Evolutionary conservation across 2,888 invertebrate species (phyloP).

Genomic region (Xestia ashworthii): DNA sequence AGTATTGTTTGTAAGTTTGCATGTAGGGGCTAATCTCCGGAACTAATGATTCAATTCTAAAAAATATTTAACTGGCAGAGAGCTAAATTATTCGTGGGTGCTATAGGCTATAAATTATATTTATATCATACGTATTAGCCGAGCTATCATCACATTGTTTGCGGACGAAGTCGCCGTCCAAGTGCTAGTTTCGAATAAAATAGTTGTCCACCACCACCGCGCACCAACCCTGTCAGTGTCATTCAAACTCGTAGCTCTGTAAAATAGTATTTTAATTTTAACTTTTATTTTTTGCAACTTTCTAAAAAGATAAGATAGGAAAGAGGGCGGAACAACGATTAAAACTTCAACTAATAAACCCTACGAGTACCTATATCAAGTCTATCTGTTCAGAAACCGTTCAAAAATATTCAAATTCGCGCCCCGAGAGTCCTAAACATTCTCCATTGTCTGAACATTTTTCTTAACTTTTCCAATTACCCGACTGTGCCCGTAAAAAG

Average conservation of each 20-base stretch:
- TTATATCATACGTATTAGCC: too few relatives aligned
- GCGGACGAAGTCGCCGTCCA: too few relatives aligned
- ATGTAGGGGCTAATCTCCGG: too few relatives aligned
- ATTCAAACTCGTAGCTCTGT: not conserved
- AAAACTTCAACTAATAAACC: conserved; percentile 6
- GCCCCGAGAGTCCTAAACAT: conserved; percentile 40
- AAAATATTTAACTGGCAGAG: too few relatives aligned
- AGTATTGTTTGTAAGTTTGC: too few relatives aligned
- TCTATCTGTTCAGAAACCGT: conserved; percentile 20
- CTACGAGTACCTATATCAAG: not conserved
- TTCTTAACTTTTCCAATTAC: conserved; percentile 72
- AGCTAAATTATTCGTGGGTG: too few relatives aligned
- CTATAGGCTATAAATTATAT: too few relatives aligned
- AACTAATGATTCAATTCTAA: too few relatives aligned
- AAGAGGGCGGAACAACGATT: not conserved
- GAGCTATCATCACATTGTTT: too few relatives aligned
- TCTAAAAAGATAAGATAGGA: not conserved
- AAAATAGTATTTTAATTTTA: not conserved
- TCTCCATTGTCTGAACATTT: conserved; percentile 57
- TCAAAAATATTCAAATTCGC: conserved; percentile 24
- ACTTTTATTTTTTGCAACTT: not conserved
- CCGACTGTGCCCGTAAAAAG: conserved; percentile 66
- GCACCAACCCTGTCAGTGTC: not conserved
- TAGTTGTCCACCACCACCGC: not conserved
- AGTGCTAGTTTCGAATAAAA: too few relatives aligned